These are phyloP conservation scores for Hyles vespertilio DNA, from an alignment of 1,140 invertebrate genomes.

Conservation along the genomic window DNA sequence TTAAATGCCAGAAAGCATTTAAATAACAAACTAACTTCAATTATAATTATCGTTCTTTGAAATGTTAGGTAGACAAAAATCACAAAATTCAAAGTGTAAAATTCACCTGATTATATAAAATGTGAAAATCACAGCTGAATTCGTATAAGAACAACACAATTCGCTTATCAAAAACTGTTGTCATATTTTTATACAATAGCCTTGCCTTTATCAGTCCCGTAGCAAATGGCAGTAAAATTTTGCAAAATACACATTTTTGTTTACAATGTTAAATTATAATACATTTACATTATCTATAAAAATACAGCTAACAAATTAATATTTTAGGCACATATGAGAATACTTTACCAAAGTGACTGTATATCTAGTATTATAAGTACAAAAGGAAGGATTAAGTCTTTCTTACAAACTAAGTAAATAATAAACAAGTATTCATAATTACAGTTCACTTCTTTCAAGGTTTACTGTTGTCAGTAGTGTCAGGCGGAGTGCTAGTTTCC, in stretches of 20 bases:
- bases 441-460: constrained; percentile 38
- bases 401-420: constrained; percentile 39
- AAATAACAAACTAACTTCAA: no score
- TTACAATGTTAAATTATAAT: constrained; percentile 2
- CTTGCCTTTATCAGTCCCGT: constrained; percentile 2
- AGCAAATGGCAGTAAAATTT: constrained; percentile 7
- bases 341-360: constrained; percentile 48
- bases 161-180: constrained; percentile 1
- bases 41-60: no score
- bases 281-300: constrained; percentile 5
- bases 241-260: neutral
- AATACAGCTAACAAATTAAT: constrained; percentile 56
- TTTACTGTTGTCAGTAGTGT: constrained; percentile 47
- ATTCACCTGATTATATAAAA: no score
- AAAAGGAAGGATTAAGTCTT: constrained; percentile 63
- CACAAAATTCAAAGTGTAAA: no score
- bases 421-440: constrained; percentile 26
- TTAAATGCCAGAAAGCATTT: no score
- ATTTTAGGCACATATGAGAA: constrained; percentile 68
- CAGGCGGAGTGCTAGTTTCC: constrained; percentile 51
- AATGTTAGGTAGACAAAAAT: no score
- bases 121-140: no score
- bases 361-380: constrained; percentile 60
- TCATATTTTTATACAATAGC: constrained; percentile 5
- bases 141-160: neutral